Percentiles rank a stretch among this genome's conserved stretches.
phyloP scores from a whole-genome alignment of 2,113 vertebrate genomes.

The Dromaius novaehollandiae region DNA sequence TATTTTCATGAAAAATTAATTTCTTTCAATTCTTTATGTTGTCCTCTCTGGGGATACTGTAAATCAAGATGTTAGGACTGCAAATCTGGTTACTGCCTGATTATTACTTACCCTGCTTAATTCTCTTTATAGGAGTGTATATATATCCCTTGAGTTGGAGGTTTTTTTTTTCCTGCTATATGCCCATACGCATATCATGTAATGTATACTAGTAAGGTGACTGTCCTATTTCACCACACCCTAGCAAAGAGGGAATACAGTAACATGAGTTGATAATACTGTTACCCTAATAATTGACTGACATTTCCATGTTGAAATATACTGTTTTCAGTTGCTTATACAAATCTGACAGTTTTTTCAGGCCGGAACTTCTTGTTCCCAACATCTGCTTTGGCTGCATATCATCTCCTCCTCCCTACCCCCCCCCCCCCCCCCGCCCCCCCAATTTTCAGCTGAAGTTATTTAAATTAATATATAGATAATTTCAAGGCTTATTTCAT shows the following conservation, averaged over 20 bases:
- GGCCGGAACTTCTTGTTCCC: not conserved
- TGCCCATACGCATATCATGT: accelerated
- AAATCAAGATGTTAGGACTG: not conserved
- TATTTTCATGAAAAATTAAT: not conserved
- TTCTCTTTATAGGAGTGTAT: not conserved
- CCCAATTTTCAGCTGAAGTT: not conserved
- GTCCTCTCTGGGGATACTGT: not conserved
- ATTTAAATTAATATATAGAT: not conserved
- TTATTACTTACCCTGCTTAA: conserved; percentile 9
- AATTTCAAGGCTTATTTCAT: not conserved
- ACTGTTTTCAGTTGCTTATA: not conserved
- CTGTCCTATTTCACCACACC: not conserved
- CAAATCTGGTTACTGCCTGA: not conserved
- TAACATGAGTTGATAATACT: not conserved
- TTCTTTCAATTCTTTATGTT: not conserved
- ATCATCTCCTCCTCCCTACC: not conserved
- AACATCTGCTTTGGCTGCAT: accelerated
- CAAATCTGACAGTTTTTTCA: not conserved
- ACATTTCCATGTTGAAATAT: not conserved
- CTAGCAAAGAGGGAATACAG: not conserved
- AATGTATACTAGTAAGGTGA: not conserved
- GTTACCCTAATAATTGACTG: not conserved
- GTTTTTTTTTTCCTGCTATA: not conserved
- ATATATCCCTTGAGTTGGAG: not conserved
- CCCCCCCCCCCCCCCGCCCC: too few relatives aligned